phyloP scores from a whole-genome alignment of 2,888 invertebrate genomes.

The Zaprionus bogoriensis region DNA sequence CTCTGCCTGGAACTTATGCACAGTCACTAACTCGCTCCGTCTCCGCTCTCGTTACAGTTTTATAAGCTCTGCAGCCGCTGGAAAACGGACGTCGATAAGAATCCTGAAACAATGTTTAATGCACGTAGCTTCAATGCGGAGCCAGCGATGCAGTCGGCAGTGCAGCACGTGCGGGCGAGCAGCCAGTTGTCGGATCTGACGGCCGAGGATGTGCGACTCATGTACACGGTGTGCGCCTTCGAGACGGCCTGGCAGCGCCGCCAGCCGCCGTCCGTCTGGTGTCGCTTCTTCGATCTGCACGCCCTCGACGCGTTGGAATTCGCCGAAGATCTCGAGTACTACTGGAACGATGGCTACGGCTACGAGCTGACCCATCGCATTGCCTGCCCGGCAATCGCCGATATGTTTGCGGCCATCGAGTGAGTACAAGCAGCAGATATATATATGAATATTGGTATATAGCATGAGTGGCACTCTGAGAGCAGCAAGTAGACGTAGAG shows the following conservation, averaged over 20 bases:
- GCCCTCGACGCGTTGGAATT: slow-evolving; percentile 88
- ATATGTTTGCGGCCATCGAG: slow-evolving; percentile 88
- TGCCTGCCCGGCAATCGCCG: slow-evolving; percentile 89
- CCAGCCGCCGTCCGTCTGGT: slow-evolving; percentile 88
- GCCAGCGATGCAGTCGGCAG: slow-evolving; percentile 84
- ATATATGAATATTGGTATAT: not conserved
- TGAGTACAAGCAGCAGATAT: too few relatives aligned
- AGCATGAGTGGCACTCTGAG: too few relatives aligned
- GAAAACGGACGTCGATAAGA: slow-evolving; percentile 87
- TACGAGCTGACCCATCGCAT: slow-evolving; percentile 88
- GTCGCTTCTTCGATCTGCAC: slow-evolving; percentile 87
- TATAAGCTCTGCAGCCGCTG: slow-evolving; percentile 90
- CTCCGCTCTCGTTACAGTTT: slow-evolving; percentile 85
- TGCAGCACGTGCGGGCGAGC: slow-evolving; percentile 84
- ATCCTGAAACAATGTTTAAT: slow-evolving; percentile 86
- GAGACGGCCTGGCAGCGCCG: slow-evolving; percentile 91
- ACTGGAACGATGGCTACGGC: slow-evolving; percentile 93
- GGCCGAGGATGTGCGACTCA: slow-evolving; percentile 85
- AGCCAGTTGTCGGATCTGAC: slow-evolving; percentile 85
- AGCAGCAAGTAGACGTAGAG: too few relatives aligned
- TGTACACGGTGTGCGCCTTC: slow-evolving; percentile 90
- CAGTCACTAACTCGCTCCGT: not conserved
- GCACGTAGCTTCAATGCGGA: slow-evolving; percentile 84
- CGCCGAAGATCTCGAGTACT: slow-evolving; percentile 89
- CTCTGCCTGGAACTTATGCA: not conserved